phyloP scores from a whole-genome alignment of 2,797 vertebrate genomes.

The Microctenopoma lineatum region DNA sequence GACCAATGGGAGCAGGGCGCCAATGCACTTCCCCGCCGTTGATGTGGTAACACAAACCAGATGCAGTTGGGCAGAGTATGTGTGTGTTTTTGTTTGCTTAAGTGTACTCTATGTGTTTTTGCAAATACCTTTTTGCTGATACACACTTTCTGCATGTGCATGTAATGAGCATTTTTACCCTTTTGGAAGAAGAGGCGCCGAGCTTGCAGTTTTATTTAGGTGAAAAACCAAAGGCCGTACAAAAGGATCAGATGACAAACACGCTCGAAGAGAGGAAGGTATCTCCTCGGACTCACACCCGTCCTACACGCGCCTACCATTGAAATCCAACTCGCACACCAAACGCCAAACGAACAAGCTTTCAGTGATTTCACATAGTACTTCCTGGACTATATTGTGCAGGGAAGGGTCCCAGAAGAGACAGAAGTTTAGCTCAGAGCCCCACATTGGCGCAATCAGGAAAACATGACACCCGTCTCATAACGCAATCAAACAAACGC shows the following conservation, averaged over 20 bases:
- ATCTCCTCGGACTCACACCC: slow-evolving; percentile 14
- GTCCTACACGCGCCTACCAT: slow-evolving; percentile 18
- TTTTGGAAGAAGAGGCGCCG: slow-evolving; percentile 53
- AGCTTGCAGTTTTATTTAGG: slow-evolving; percentile 61
- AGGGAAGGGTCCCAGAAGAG: no score
- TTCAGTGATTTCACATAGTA: slow-evolving; percentile 11
- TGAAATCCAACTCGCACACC: slow-evolving; percentile 4
- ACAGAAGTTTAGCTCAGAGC: background rate
- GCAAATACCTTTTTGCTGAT: slow-evolving; percentile 66
- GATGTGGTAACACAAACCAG: slow-evolving; percentile 83
- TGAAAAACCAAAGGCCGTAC: slow-evolving; percentile 18
- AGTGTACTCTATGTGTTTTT: slow-evolving; percentile 63
- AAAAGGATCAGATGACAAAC: slow-evolving; percentile 10
- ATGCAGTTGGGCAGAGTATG: slow-evolving; percentile 69
- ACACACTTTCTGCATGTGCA: slow-evolving; percentile 51
- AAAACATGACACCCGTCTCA: background rate
- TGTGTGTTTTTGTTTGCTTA: slow-evolving; percentile 32
- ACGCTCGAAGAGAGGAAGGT: slow-evolving; percentile 14
- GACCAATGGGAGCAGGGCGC: slow-evolving; percentile 79
- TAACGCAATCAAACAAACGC: background rate
- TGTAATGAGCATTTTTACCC: slow-evolving; percentile 57
- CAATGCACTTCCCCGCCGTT: slow-evolving; percentile 80
- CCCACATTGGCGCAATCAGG: background rate
- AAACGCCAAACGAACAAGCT: no score
- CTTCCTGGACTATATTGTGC: no score